Evolutionary conservation across 2,113 vertebrate genomes (phyloP), one percentile per base, ranked within the genome.

Genomic region (Mustela nigripes): DNA sequence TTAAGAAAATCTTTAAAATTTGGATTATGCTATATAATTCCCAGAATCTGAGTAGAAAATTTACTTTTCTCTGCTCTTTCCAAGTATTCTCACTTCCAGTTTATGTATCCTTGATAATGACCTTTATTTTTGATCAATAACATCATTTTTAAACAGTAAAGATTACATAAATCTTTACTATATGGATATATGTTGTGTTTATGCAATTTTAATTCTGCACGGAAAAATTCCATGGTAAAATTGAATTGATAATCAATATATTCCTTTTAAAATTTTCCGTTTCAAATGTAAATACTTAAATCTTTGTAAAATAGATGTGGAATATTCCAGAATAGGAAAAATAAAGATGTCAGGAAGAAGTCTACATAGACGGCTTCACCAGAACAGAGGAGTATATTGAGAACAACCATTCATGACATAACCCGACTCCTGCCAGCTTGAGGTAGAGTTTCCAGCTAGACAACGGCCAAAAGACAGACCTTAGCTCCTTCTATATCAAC

Each of bases 251-350:
- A 36, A 53, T 53, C 11, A 93, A 84, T 11, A 69, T 8, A 33
- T 33, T 67, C 33, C 63, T 67, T 53, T 85, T 91, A 15, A 67
- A 80, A 24, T 11, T 97, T 91, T 81, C 7, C 12, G 18, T 94
- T 97, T 76, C 79, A n/a, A 69, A 85, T 50, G 4, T 78, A 86
- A 92, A 67, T 81, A 83, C 6, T 92, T 84, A 56, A 71, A 33
- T 31, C 79, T 92, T 94, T 92, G 15, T 36, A 85, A 94, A 94
- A 36, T 6, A 0, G 11, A 36, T 91, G 65, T 10, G 7, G 6
- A 45, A 63, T 71, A 15, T 58, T 21, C 50, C n/a, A 56, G 53
- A 71, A 9, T 33, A 53, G 10, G 26, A 69, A 24, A 96, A 15
- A n/a, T 2, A 79, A 22, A 67, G 4, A n/a, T 78, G 11, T 84